These are phyloP conservation scores for Limenitis camilla DNA, from an alignment of 2,888 invertebrate species.

Conservation along the genomic window DNA sequence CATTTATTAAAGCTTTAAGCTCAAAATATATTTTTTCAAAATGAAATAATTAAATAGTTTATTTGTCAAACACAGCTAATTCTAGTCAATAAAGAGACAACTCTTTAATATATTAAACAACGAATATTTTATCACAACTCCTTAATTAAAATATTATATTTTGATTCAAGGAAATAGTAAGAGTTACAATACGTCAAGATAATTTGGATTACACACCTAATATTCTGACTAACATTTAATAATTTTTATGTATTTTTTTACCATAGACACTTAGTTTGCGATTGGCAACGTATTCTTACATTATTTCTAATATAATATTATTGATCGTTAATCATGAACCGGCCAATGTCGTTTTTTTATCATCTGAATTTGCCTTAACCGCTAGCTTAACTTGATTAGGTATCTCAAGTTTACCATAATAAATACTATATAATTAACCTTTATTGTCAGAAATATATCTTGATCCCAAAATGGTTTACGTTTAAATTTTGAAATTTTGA, in stretches of 20 bases:
- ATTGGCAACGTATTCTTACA: conserved; percentile 58
- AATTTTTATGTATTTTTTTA: conserved; percentile 22
- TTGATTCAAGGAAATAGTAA: neutral
- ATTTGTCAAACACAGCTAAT: conserved; percentile 73
- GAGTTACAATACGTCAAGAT: neutral
- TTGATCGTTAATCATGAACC: conserved; percentile 39
- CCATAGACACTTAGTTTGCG: conserved; percentile 48
- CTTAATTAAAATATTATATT: neutral
- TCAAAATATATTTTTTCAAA: conserved; percentile 15
- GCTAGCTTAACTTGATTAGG: conserved; percentile 21
- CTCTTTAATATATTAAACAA: conserved; percentile 19
- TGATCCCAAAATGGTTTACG: conserved; percentile 17
- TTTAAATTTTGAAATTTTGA: neutral
- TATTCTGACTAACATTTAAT: conserved; percentile 11
- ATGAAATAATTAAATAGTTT: conserved; percentile 34
- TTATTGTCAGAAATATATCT: conserved; percentile 47
- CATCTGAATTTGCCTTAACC: conserved; percentile 34
- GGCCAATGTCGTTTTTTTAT: conserved; percentile 61
- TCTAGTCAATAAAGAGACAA: conserved; percentile 47
- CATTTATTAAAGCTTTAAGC: conserved; percentile 24
- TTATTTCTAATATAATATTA: conserved; percentile 34
- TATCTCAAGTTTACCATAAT: conserved; percentile 13
- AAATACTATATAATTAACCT: conserved; percentile 22
- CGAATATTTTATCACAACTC: conserved; percentile 11
- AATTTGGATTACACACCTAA: conserved; percentile 1